These are phyloP conservation scores for Drosophila pseudoananassae DNA, from an alignment of 1,140 invertebrate species.

Conservation along the genomic window DNA sequence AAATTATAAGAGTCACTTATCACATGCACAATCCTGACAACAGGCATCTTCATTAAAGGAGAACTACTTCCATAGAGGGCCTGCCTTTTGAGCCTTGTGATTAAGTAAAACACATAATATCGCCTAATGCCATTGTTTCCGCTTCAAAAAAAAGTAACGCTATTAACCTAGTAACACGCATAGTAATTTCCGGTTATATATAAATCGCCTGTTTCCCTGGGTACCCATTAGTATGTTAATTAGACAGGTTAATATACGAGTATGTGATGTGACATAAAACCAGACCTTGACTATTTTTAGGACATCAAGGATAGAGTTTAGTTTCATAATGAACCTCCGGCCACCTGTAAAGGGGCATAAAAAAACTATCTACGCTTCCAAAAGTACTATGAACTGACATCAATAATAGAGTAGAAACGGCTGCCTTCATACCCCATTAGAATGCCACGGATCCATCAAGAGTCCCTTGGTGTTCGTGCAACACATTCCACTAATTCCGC, in stretches of 20 bases:
- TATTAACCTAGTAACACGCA: conserved; percentile 67
- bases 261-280: conserved; percentile 41
- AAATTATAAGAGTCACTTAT: neutral
- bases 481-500: conserved; percentile 61
- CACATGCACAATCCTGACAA: neutral
- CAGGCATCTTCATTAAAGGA: conserved; percentile 30
- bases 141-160: conserved; percentile 20
- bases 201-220: conserved; percentile 27
- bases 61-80: conserved; percentile 17
- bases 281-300: conserved; percentile 31
- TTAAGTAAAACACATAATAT: conserved; percentile 31
- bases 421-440: conserved; percentile 4
- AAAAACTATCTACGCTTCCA: conserved; percentile 1
- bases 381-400: conserved; percentile 43
- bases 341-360: conserved; percentile 25
- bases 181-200: conserved; percentile 64
- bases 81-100: conserved; percentile 12
- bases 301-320: conserved; percentile 40
- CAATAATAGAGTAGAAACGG: conserved; percentile 29
- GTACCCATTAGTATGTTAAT: conserved; percentile 53
- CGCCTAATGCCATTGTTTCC: conserved; percentile 46
- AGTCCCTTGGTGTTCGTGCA: conserved; percentile 37
- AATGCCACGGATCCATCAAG: conserved; percentile 15
- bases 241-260: conserved; percentile 36
- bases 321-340: neutral